These are phyloP conservation scores for Andrena minutula DNA, from an alignment of 2,888 invertebrate genomes.

Conservation along the genomic window DNA sequence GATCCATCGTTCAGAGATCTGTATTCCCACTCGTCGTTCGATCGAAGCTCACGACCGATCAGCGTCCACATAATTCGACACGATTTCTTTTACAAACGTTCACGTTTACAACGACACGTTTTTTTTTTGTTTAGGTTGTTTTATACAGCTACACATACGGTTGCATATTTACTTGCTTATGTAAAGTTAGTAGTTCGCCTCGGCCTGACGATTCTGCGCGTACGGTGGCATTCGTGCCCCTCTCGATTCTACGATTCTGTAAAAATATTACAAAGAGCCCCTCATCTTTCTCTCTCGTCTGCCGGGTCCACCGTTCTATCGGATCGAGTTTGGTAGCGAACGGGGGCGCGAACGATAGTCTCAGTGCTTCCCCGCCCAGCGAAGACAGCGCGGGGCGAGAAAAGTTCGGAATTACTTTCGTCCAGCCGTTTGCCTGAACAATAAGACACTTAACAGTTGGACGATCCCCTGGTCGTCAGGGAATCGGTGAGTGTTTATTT, in stretches of 20 bases:
- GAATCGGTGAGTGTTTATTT: slow-evolving; percentile 66
- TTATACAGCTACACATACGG: slow-evolving; percentile 52
- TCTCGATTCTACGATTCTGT: slow-evolving; percentile 37
- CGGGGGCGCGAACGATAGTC: slow-evolving; percentile 19
- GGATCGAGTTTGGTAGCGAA: background rate
- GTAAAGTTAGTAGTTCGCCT: slow-evolving; percentile 6
- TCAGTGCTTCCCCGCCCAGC: slow-evolving; percentile 12
- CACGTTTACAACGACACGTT: slow-evolving; percentile 58
- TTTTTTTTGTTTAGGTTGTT: slow-evolving; percentile 11
- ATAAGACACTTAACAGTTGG: slow-evolving; percentile 85
- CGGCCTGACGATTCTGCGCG: slow-evolving; percentile 19
- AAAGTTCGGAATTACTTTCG: slow-evolving; percentile 70
- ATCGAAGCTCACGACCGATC: slow-evolving; percentile 31
- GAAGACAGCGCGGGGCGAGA: slow-evolving; percentile 39
- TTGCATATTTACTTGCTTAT: slow-evolving; percentile 44
- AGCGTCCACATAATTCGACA: slow-evolving; percentile 36
- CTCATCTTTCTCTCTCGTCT: slow-evolving; percentile 13
- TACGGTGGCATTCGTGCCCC: slow-evolving; percentile 30
- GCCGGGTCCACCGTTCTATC: background rate
- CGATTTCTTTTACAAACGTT: slow-evolving; percentile 50
- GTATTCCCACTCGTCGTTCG: background rate
- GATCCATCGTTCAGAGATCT: slow-evolving; percentile 2
- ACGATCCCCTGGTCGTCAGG: slow-evolving; percentile 68
- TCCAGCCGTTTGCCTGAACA: slow-evolving; percentile 83
- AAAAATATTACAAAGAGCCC: slow-evolving; percentile 60